Evolutionary conservation across 2,797 vertebrate genomes (phyloP).

Genomic region (Pristis pectinata): DNA sequence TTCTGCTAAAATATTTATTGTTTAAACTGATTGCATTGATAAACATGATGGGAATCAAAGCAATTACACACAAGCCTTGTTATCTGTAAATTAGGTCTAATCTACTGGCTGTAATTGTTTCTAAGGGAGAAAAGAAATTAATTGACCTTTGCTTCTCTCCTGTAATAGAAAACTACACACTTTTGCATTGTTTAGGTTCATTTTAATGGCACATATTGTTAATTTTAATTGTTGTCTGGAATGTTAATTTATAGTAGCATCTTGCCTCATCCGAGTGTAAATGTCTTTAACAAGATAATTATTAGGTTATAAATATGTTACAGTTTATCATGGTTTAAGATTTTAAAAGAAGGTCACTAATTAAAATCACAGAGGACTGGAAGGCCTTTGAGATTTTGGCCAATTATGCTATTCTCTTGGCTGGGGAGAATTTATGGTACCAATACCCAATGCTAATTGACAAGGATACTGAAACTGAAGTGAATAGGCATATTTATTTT

Average conservation of each 20-base stretch:
- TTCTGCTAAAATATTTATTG: neutral
- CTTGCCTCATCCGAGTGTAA: neutral
- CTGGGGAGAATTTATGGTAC: neutral
- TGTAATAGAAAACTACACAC: constrained; percentile 15
- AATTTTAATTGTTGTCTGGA: constrained; percentile 34
- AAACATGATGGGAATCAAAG: constrained; percentile 27
- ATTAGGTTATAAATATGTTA: constrained; percentile 35
- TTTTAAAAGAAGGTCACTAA: constrained; percentile 32
- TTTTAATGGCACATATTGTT: constrained; percentile 30
- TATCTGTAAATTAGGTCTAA: constrained; percentile 28
- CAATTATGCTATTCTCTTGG: constrained; percentile 13
- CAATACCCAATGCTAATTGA: constrained; percentile 4
- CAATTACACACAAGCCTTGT: neutral
- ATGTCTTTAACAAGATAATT: constrained; percentile 19
- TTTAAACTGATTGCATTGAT: neutral
- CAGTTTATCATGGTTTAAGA: constrained; percentile 24
- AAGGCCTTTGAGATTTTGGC: constrained; percentile 18
- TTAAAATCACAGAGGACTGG: neutral
- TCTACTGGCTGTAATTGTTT: constrained; percentile 22
- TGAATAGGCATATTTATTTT: neutral
- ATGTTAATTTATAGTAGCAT: constrained; percentile 32
- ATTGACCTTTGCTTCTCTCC: constrained; percentile 33
- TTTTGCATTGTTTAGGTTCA: constrained; percentile 28
- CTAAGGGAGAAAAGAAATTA: constrained; percentile 34
- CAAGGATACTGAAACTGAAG: neutral